A percentile compares a stretch with the other conserved stretches of the same genome.
Conservation (phyloP, 2,113 vertebrate genomes). For the Amia ocellicauda region DNA sequence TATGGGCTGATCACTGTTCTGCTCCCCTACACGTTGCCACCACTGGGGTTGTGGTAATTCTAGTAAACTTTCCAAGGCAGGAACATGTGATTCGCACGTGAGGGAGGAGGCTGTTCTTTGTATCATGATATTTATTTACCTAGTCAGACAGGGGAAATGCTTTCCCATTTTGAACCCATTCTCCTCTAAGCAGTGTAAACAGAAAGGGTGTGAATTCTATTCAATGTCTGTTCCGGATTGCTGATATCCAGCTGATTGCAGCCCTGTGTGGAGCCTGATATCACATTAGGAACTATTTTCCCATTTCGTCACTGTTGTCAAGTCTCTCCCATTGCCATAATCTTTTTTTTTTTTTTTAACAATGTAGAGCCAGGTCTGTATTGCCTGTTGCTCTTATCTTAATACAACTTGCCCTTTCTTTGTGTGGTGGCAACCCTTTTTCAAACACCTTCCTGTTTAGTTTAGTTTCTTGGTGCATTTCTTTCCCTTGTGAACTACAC, state of each 20-base stretch:
- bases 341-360: not conserved
- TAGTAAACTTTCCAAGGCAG: not conserved
- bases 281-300: constrained; percentile 14
- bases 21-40: too few species aligned
- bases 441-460: not conserved
- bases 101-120: not conserved
- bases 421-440: constrained; percentile 12
- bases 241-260: constrained; percentile 33
- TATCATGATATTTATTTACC: constrained; percentile 29
- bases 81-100: not conserved
- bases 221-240: constrained; percentile 29
- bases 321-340: constrained; percentile 14
- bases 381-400: constrained; percentile 25
- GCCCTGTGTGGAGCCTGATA: constrained; percentile 32
- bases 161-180: constrained; percentile 27
- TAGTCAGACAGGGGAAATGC: constrained; percentile 35
- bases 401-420: constrained; percentile 16
- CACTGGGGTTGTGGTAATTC: too few species aligned
- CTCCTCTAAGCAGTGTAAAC: constrained; percentile 33
- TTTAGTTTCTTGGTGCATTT: too few species aligned
- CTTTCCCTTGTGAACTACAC: too few species aligned
- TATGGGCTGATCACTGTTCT: too few species aligned
- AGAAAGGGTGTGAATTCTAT: constrained; percentile 28
- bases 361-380: constrained; percentile 2
- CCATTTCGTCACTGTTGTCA: constrained; percentile 21